Conservation (phyloP, 2,888 invertebrate genomes). For the Euproctis similis region DNA sequence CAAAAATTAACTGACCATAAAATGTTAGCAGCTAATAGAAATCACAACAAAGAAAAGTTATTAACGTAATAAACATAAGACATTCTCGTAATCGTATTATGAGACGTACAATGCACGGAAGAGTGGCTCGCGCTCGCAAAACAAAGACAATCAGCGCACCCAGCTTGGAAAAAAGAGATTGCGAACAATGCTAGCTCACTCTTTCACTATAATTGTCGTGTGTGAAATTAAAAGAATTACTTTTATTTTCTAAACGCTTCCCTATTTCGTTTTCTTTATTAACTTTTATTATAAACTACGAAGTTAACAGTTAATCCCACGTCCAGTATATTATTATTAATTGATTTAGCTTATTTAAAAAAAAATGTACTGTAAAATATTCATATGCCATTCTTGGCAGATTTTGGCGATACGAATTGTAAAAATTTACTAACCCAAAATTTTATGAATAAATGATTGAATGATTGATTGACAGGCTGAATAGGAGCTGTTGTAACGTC, state of each 20-base stretch:
- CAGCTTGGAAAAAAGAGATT: constrained; percentile 38
- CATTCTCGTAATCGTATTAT: constrained; percentile 29
- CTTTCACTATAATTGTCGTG: constrained; percentile 62
- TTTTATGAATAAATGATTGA: too few species aligned
- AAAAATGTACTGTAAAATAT: too few species aligned
- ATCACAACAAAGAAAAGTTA: constrained; percentile 16
- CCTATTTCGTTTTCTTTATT: constrained; percentile 48
- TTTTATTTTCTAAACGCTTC: constrained; percentile 66
- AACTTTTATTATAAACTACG: too few species aligned
- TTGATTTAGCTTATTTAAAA: too few species aligned
- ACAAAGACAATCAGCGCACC: constrained; percentile 34
- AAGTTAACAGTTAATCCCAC: too few species aligned
- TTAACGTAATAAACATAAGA: constrained; percentile 22
- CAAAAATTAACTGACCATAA: constrained; percentile 21
- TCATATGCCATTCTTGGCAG: too few species aligned
- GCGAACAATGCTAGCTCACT: constrained; percentile 43
- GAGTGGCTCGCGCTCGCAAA: constrained; percentile 27
- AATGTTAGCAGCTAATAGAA: constrained; percentile 13
- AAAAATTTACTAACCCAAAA: too few species aligned
- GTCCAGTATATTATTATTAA: too few species aligned
- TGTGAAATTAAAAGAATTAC: constrained; percentile 43
- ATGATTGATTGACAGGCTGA: too few species aligned
- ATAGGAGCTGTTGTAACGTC: too few species aligned
- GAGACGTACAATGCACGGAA: constrained; percentile 56
- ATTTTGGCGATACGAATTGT: too few species aligned